Evolutionary conservation across 2,113 vertebrate species (phyloP), one percentile per base, ranked within the genome.

Genomic region (Thunnus maccoyii): DNA sequence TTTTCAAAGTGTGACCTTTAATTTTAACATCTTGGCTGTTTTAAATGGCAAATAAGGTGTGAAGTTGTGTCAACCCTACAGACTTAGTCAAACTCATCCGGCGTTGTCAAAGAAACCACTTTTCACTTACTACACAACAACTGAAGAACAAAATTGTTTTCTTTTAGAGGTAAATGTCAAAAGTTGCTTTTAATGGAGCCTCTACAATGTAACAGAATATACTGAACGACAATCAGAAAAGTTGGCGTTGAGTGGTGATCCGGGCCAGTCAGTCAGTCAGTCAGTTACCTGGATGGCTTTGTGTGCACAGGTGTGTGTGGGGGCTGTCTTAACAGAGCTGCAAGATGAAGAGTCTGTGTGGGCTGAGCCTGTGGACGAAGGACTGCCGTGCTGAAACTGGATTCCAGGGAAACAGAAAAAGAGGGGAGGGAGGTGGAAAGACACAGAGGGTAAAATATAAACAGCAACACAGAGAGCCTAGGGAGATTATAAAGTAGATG

Each of bases 261-360:
- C 25, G 32, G 32, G 62, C 70, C n/a, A 27, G 62, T 47, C 16
- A 9, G 17, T 13, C n/a, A 27, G 62, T 47, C 16, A 9, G 17
- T 13, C 41, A 16, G 78, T 85, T 94, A 98, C 97, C 97, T 99
- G 98, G 70, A 95, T 96, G 90, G 96, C 95, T 94, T 97, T 99
- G 94, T 98, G 96, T 78, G 95, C 93, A 88, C 92, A 96, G 46
- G 66, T 79, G 61, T 78, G 83, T 57, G 83, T 16, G 11, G 83
- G 88, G 12, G 58, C 76, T 3, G 75, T 87, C 76, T 85, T 92
- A 76, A 97, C 94, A 84, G 96, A 96, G 94, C 97, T 96, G 91
- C 95, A 96, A 54, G 97, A 97, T 91, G 96, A 97, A 93, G 96
- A 96, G 94, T 99, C 98, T 83, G 96, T 97, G 93, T 95, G 97